Conservation (phyloP, 2,888 invertebrate genomes). For the Arge pagana region DNA sequence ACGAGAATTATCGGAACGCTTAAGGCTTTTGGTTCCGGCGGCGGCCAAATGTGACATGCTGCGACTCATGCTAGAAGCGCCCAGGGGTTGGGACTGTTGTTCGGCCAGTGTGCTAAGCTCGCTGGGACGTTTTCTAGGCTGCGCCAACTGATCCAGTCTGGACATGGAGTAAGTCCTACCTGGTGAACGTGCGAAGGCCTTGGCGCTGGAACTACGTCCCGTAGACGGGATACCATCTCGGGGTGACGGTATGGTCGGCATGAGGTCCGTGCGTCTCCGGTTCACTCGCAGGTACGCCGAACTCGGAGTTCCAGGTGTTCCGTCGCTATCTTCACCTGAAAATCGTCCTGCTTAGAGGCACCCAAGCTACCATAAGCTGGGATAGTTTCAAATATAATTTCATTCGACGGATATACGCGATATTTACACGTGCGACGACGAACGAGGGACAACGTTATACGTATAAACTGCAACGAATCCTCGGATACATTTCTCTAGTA, state of each 20-base stretch:
- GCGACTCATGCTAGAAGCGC: constrained; percentile 65
- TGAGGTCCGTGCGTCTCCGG: constrained; percentile 86
- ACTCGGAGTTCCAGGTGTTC: constrained; percentile 51
- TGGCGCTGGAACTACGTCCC: constrained; percentile 51
- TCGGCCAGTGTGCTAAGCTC: constrained; percentile 46
- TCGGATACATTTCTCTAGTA: too few species aligned
- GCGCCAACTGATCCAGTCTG: constrained; percentile 83
- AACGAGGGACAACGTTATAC: too few species aligned
- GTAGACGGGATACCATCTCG: constrained; percentile 60
- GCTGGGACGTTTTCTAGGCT: constrained; percentile 66
- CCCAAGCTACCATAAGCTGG: constrained; percentile 26
- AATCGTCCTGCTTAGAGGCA: constrained; percentile 46
- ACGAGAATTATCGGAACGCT: constrained; percentile 56
- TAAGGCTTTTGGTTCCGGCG: constrained; percentile 49
- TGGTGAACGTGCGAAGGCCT: constrained; percentile 62
- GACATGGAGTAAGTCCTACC: constrained; percentile 94
- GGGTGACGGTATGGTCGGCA: constrained; percentile 83
- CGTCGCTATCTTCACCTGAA: constrained; percentile 54
- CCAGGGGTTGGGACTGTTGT: constrained; percentile 41
- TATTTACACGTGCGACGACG: too few species aligned
- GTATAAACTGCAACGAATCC: too few species aligned
- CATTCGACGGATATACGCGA: too few species aligned
- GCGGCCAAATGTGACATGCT: constrained; percentile 74
- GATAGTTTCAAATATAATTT: too few species aligned
- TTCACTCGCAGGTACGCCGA: constrained; percentile 79